Base-by-base conservation (phyloP, 2,797 vertebrate species). In the Neomorphus geoffroyi region DNA sequence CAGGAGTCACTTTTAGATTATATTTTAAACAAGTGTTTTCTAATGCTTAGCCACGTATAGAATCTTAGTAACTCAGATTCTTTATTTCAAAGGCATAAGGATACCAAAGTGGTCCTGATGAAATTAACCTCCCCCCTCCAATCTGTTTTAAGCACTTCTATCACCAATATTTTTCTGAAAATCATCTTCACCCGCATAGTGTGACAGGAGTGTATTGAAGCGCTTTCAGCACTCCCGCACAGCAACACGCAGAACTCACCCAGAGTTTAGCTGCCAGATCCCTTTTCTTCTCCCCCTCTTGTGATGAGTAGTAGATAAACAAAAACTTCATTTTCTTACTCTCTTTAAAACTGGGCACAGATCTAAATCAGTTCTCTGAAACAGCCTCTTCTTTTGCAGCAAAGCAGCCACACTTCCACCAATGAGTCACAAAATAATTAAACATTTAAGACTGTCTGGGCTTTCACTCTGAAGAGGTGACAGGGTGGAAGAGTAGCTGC, bases 381-480 rank as follows among this genome's bases (percentile, higher is more conserved):
- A 57, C 35, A 78, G 46, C 46, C 2, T 60, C 9, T 2, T n/a
- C 46, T 67, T 58, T 30, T 39, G 4, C 22, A 86, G 48, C 56
- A 80, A 80, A 90, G 69, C 27, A 94, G 13, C 46, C 45, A 79
- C 16, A 28, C 10, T 69, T 57, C 39, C 50, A 67, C 77, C 74
- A 90, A 10, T 56, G 71, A 95, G 61, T 83, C 62, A 71, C 62
- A 77, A 91, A 96, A 90, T 53, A 90, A 84, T 95, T 80, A 85
- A 96, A 95, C 43, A 71, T 92, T 93, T 88, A 94, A 90, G 82
- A 53, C 23, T 88, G n/a, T 18, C 78, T 73, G 67, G 32, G 50
- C 69, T 92, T 93, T 87, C 53, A 58, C 61, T 91, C 53, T 57
- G 67, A 58, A n/a, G 27, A 71, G 57, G 73, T 80, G 58, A 61